Base-by-base conservation (phyloP, 2,113 vertebrate genomes). In the Thalassoma bifasciatum region DNA sequence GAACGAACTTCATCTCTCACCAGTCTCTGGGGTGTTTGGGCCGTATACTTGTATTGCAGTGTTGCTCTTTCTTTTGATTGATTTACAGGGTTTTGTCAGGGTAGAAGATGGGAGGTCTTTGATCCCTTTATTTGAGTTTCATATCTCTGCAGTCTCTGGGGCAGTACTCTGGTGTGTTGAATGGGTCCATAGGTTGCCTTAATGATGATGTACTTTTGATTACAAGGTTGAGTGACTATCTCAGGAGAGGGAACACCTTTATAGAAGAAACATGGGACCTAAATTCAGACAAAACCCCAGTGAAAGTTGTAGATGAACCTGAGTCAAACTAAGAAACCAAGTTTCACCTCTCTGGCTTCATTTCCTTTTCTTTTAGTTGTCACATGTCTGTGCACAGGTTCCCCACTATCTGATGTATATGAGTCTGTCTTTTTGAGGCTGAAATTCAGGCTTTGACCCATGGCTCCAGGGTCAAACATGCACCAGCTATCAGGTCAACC, bases 1-100 rank as follows among this genome's bases (percentile, higher is more conserved):
- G 78, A 75, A 88, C 69, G 79, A 75, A 72, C 81, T 81, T 86
- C 79, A 74, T 74, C 83, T 60, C 74, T 24, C 21, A 50, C 2
- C 51, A 1, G 57, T 83, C 64, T 81, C 76, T 60, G 57, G 77
- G 49, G 58, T 17, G 50, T 68, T 38, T 59, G 50, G 73, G 51
- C 72, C 10, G n/a, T 14, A 12, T 37, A 44, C 44, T 61, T 70
- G 65, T 64, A 50, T 54, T 63, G 66, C 46, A 19, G 66, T 24
- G 63, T 77, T 83, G 75, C 74, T 85, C 58, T 83, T 70, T 85
- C 63, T 63, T n/a, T 12, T 81, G 81, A 83, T 87, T 86, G 83
- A 79, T 82, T 86, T 52, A 54, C 75, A 59, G 71, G 24, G 60
- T 66, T 88, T 84, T 79, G 72, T 83, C 72, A 49, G 77, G 74